Evolutionary conservation across 2,797 vertebrate genomes (phyloP).

Genomic region (Thaleichthys pacificus): DNA sequence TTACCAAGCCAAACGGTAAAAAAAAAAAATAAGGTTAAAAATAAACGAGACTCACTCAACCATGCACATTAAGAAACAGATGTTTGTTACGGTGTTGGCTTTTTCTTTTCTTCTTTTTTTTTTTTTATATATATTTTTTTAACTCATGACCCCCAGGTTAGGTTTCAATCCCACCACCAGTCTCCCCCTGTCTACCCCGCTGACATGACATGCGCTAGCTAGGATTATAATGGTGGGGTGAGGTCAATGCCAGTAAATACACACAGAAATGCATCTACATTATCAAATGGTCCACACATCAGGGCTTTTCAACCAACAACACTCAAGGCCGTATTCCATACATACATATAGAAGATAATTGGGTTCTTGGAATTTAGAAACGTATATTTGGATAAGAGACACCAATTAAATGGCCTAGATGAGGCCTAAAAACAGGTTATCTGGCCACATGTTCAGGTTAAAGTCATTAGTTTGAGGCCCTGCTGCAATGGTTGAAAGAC

Average conservation of each 20-base stretch:
- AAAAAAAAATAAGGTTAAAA: constrained; percentile 24
- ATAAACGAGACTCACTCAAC: constrained; percentile 46
- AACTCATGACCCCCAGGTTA: constrained; percentile 28
- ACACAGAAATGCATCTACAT: not conserved
- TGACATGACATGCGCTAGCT: constrained; percentile 12
- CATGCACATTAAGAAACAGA: constrained; percentile 38
- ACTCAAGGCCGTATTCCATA: not conserved
- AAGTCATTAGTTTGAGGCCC: not conserved
- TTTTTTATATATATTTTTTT: not conserved
- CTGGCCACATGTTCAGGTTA: not conserved
- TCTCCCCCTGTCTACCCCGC: constrained; percentile 4
- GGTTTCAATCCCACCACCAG: constrained; percentile 14
- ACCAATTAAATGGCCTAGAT: not conserved
- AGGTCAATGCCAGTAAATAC: constrained; percentile 6
- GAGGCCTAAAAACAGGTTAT: not conserved
- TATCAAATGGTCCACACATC: constrained; percentile 12
- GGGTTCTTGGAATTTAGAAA: not conserved
- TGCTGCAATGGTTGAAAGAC: constrained; percentile 31
- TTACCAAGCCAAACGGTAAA: constrained; percentile 34
- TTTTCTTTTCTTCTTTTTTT: not conserved
- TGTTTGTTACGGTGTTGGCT: not conserved
- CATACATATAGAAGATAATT: too few relatives aligned
- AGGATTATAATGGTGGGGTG: constrained; percentile 13
- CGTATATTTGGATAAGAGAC: not conserved
- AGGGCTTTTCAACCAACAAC: constrained; percentile 16